These are phyloP conservation scores for Acanthosepion esculentum DNA, from an alignment of 2,888 invertebrate species.

Conservation along the genomic window DNA sequence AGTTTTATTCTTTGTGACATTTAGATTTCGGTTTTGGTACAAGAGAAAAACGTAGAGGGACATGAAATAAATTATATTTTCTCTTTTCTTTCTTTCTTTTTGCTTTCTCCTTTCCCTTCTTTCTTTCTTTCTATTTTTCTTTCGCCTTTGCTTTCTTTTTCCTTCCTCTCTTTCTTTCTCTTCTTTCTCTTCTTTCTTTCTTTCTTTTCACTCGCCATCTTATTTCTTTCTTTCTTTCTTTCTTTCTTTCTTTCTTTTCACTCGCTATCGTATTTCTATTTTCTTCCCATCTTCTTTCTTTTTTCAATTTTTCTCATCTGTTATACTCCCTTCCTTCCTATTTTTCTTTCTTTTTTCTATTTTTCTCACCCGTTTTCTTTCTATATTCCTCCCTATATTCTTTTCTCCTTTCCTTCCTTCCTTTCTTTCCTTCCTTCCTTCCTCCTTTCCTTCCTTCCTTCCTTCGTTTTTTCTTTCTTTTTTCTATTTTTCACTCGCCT, in stretches of 20 bases:
- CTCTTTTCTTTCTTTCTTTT: neutral
- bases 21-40: no score
- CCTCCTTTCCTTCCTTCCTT: neutral
- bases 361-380: no score
- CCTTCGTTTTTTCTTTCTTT: neutral
- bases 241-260: neutral
- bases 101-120: neutral
- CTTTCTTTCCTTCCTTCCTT: neutral
- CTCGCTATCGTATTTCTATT: rapidly evolving
- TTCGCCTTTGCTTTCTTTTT: neutral
- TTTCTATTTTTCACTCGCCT: no score
- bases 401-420: neutral
- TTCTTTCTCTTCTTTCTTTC: rapidly evolving
- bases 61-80: neutral
- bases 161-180: no score
- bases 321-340: neutral
- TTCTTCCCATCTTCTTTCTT: neutral
- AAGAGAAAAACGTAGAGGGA: no score
- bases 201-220: rapidly evolving
- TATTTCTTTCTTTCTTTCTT: neutral
- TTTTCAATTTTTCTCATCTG: no score
- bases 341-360: neutral
- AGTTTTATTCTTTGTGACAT: neutral
- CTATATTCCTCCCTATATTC: no score
- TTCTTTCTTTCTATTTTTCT: neutral